Conservation (phyloP, 2,888 invertebrate species). For the Azorinus chamasolen region DNA sequence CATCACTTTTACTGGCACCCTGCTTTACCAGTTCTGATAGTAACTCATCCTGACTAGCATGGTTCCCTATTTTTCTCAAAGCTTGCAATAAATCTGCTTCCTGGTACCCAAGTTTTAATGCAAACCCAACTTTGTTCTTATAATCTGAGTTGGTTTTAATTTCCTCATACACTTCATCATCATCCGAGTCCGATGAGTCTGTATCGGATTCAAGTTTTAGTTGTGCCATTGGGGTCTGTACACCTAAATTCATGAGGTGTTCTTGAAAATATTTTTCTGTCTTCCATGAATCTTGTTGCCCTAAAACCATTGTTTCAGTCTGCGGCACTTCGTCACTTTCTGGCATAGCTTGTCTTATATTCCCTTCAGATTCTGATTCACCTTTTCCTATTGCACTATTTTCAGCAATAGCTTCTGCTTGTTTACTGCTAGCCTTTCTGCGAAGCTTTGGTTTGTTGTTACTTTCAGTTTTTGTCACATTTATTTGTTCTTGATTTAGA, state of each 20-base stretch:
- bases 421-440: neutral
- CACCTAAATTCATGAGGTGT: neutral
- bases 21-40: constrained; percentile 95
- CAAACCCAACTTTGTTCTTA: constrained; percentile 93
- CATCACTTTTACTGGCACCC: constrained; percentile 81
- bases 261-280: neutral
- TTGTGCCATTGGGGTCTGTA: neutral
- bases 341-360: neutral
- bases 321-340: neutral
- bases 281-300: too few relatives aligned
- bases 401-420: neutral
- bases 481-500: neutral
- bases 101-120: constrained; percentile 96
- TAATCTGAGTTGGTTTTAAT: constrained; percentile 67
- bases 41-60: constrained; percentile 95
- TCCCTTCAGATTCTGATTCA: constrained; percentile 2
- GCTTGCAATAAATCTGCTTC: constrained; percentile 94
- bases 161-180: constrained; percentile 60
- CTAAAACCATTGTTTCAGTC: too few relatives aligned
- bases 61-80: constrained; percentile 93
- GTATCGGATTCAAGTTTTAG: constrained; percentile 1
- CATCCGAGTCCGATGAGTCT: constrained; percentile 13
- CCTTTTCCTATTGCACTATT: neutral
- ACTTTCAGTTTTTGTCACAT: too few relatives aligned
- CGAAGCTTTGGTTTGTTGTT: too few relatives aligned